Evolutionary conservation across 2,888 invertebrate species (phyloP).

Genomic region (Horisme vitalbata): DNA sequence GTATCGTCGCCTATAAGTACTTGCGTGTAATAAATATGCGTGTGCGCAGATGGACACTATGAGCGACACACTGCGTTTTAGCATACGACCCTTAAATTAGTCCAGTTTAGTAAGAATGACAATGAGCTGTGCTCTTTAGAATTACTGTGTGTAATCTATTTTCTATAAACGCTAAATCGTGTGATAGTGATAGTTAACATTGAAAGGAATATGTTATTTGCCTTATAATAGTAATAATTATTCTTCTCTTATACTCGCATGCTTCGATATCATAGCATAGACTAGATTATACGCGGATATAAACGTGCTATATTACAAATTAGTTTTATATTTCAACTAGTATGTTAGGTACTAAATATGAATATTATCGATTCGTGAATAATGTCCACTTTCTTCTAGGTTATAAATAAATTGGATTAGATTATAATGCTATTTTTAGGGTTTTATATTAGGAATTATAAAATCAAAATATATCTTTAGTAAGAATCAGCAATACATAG

Average conservation of each 20-base stretch:
- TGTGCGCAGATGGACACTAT: background rate
- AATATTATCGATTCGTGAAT: conserved; percentile 28
- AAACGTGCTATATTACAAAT: conserved; percentile 21
- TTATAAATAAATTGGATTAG: conserved; percentile 25
- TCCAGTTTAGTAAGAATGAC: conserved; percentile 13
- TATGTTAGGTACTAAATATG: conserved; percentile 27
- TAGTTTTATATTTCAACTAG: conserved; percentile 25
- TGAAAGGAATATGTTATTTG: conserved; percentile 46
- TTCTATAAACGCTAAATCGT: conserved; percentile 39
- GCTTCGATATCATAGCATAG: conserved; percentile 47
- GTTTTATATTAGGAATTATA: conserved; percentile 14
- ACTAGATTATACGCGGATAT: conserved; percentile 30
- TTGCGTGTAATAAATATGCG: too few species aligned
- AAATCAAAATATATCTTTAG: background rate
- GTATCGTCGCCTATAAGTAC: too few species aligned
- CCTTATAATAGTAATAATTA: conserved; percentile 56
- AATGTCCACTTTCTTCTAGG: conserved; percentile 31
- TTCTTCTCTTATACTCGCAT: conserved; percentile 65
- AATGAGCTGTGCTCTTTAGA: conserved; percentile 50
- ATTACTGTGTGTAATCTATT: conserved; percentile 39
- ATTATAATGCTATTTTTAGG: conserved; percentile 13
- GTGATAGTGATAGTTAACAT: conserved; percentile 38
- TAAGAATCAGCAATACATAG: conserved; percentile 17
- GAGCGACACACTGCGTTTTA: background rate
- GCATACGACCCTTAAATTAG: background rate